Evolutionary conservation across 2,888 invertebrate genomes (phyloP).

Genomic region (Teleiodes luculella): DNA sequence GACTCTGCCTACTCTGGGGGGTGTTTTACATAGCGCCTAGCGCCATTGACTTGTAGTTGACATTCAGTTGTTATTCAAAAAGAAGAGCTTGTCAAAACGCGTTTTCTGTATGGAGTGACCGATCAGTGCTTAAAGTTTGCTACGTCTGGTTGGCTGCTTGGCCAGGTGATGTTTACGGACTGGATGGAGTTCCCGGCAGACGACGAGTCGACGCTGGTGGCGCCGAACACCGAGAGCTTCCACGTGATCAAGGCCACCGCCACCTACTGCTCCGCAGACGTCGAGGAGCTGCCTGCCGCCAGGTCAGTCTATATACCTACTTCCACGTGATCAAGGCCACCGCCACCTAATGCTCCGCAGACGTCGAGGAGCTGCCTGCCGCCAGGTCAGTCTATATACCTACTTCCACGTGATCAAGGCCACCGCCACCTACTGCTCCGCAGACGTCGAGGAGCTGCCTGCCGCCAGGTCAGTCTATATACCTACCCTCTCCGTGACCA

Average conservation of each 20-base stretch:
- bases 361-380: constrained; percentile 41
- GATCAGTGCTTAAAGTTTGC: too few relatives aligned
- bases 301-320: constrained; percentile 34
- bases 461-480: constrained; percentile 36
- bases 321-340: constrained; percentile 42
- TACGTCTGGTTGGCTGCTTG: not conserved
- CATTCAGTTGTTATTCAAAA: too few relatives aligned
- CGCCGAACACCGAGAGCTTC: constrained; percentile 45
- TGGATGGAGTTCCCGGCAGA: constrained; percentile 54
- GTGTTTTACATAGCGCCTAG: too few relatives aligned
- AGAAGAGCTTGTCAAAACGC: too few relatives aligned
- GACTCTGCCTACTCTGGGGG: too few relatives aligned
- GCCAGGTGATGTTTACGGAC: constrained; percentile 53
- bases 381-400: constrained; percentile 36
- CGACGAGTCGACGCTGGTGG: constrained; percentile 45
- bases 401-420: constrained; percentile 38
- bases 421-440: constrained; percentile 58
- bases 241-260: constrained; percentile 44
- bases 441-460: constrained; percentile 46
- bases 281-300: constrained; percentile 35
- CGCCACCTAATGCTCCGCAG: constrained; percentile 59
- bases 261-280: constrained; percentile 61
- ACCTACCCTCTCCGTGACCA: constrained; percentile 32
- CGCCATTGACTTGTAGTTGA: too few relatives aligned
- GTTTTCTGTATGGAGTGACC: too few relatives aligned